Evolutionary conservation across 2,113 vertebrate species (phyloP).

Genomic region (Neodontobutis hainanensis): DNA sequence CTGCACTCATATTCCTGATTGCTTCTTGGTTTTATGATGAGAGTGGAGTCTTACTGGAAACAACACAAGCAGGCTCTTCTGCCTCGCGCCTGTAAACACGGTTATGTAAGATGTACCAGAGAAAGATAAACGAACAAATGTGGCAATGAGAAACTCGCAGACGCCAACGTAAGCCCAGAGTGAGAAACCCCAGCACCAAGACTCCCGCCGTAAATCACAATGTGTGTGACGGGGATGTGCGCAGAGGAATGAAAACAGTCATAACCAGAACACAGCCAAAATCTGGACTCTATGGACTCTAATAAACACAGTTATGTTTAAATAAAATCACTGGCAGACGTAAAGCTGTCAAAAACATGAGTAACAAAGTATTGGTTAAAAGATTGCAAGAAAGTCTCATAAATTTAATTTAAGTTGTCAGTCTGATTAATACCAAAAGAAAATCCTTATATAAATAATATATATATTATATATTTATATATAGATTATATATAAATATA

Average conservation of each 20-base stretch:
- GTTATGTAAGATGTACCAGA: conserved; percentile 63
- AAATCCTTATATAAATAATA: no score
- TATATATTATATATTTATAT: no score
- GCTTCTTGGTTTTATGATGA: neutral
- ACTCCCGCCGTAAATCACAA: conserved; percentile 21
- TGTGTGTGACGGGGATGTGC: conserved; percentile 10
- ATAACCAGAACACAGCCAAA: no score
- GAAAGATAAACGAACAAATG: conserved; percentile 56
- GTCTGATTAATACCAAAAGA: no score
- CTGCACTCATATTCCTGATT: neutral
- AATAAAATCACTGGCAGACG: no score
- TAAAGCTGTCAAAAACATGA: no score
- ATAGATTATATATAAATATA: no score
- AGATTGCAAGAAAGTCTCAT: no score
- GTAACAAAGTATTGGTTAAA: no score
- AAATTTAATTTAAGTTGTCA: no score
- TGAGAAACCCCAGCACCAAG: conserved; percentile 39
- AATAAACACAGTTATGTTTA: no score
- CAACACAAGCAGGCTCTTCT: neutral
- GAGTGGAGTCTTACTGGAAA: conserved; percentile 13
- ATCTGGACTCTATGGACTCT: no score
- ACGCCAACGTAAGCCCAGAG: conserved; percentile 50
- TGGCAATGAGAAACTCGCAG: conserved; percentile 36
- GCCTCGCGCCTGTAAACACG: conserved; percentile 34
- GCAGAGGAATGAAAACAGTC: conserved; percentile 19